A percentile compares a stretch with the other conserved stretches of the same genome.
Conservation (phyloP, 1,140 invertebrate species). For the Drosophila bifasciata region DNA sequence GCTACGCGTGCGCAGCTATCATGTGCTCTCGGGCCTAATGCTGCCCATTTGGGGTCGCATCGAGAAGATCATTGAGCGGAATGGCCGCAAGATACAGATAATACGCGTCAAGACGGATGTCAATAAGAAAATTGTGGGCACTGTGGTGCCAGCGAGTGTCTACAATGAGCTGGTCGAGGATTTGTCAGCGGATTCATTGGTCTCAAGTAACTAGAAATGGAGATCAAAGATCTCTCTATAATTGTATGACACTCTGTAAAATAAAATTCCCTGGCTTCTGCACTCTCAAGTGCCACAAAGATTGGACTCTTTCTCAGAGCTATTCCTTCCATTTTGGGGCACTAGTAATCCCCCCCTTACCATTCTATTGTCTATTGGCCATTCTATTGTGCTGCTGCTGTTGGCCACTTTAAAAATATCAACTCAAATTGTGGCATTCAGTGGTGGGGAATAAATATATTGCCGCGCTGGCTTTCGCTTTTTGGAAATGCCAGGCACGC, state of each 20-base stretch:
- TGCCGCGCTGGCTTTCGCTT: constrained; percentile 54
- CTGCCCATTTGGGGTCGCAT: constrained; percentile 69
- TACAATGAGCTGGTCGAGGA: constrained; percentile 55
- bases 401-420: constrained; percentile 74
- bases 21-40: constrained; percentile 66
- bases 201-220: constrained; percentile 30
- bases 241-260: no score
- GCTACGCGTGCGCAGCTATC: constrained; percentile 56
- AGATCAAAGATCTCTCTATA: neutral
- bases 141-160: constrained; percentile 54
- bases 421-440: constrained; percentile 74
- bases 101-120: constrained; percentile 58
- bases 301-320: no score
- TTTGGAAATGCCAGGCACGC: constrained; percentile 73
- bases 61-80: constrained; percentile 48
- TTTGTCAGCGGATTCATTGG: constrained; percentile 43
- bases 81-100: constrained; percentile 61
- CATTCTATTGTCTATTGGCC: neutral
- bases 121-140: constrained; percentile 67
- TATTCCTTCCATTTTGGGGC: no score
- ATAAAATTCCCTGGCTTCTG: neutral
- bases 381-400: constrained; percentile 5
- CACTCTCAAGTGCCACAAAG: no score
- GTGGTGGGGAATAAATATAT: constrained; percentile 47
- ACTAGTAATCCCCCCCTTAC: constrained; percentile 21